A percentile compares a stretch with the other conserved stretches of the same genome.
phyloP scores from a whole-genome alignment of 2,797 vertebrate genomes.

The Columba guinea region DNA sequence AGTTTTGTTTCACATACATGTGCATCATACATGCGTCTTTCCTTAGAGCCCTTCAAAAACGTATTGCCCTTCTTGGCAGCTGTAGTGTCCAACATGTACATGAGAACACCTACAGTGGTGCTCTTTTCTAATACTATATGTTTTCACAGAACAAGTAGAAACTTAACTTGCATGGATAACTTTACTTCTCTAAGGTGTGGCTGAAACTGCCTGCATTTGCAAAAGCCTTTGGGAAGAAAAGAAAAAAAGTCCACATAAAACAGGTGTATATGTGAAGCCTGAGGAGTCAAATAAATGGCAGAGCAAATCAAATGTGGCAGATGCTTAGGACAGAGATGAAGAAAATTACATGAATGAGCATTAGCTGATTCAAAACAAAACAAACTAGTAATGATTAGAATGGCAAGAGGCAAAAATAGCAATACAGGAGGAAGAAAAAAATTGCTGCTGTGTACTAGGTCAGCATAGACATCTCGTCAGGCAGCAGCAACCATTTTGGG shows the following conservation, averaged over 20 bases:
- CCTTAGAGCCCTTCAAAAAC: background rate
- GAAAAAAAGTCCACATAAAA: background rate
- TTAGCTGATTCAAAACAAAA: background rate
- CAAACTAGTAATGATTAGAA: background rate
- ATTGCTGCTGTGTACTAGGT: background rate
- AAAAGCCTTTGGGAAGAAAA: background rate
- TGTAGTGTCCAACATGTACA: background rate
- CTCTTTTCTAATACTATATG: background rate
- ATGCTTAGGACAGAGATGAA: background rate
- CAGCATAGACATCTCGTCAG: background rate
- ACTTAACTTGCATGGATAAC: background rate
- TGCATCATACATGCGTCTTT: background rate
- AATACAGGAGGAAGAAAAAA: background rate
- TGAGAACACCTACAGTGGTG: background rate
- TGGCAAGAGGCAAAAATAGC: background rate
- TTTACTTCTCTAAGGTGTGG: background rate
- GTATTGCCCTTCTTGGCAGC: accelerated
- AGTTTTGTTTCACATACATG: background rate
- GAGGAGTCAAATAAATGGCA: background rate
- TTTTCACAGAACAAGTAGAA: background rate
- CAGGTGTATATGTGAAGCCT: background rate
- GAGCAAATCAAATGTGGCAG: background rate
- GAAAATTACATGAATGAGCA: background rate
- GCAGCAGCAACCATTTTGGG: background rate
- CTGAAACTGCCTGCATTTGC: background rate